These are phyloP conservation scores for Melanogrammus aeglefinus DNA, from an alignment of 2,797 vertebrate species.

Conservation along the genomic window DNA sequence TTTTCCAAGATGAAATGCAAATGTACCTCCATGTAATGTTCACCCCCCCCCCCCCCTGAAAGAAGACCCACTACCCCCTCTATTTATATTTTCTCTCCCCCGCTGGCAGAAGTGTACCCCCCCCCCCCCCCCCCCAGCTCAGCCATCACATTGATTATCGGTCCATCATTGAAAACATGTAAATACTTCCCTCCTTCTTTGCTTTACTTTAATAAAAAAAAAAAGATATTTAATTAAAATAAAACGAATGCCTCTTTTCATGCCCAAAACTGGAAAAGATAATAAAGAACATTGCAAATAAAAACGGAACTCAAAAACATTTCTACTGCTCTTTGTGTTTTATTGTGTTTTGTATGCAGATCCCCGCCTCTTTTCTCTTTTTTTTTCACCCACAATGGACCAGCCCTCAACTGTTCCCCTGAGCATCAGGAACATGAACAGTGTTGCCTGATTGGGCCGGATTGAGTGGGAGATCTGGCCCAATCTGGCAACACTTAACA, in stretches of 20 bases:
- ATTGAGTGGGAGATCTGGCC: too few relatives aligned
- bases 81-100: constrained; percentile 83
- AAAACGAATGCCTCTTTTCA: constrained; percentile 87
- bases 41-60: constrained; percentile 44
- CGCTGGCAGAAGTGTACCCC: constrained; percentile 80
- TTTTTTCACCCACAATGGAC: constrained; percentile 3
- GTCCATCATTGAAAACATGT: constrained; percentile 85
- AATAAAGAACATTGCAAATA: constrained; percentile 79
- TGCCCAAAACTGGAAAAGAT: constrained; percentile 85
- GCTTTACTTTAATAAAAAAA: constrained; percentile 82
- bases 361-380: too few relatives aligned
- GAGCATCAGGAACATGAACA: background rate
- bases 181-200: constrained; percentile 77
- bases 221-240: constrained; percentile 89
- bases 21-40: constrained; percentile 53
- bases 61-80: constrained; percentile 49
- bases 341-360: constrained; percentile 20
- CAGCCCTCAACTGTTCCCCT: background rate
- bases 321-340: constrained; percentile 49
- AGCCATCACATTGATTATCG: constrained; percentile 80
- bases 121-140: constrained; percentile 23
- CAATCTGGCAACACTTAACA: too few relatives aligned
- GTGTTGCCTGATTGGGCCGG: too few relatives aligned
- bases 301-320: constrained; percentile 42
- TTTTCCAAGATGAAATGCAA: constrained; percentile 57